Base-by-base conservation (phyloP, 2,113 vertebrate genomes). In the Erpornis zantholeuca region DNA sequence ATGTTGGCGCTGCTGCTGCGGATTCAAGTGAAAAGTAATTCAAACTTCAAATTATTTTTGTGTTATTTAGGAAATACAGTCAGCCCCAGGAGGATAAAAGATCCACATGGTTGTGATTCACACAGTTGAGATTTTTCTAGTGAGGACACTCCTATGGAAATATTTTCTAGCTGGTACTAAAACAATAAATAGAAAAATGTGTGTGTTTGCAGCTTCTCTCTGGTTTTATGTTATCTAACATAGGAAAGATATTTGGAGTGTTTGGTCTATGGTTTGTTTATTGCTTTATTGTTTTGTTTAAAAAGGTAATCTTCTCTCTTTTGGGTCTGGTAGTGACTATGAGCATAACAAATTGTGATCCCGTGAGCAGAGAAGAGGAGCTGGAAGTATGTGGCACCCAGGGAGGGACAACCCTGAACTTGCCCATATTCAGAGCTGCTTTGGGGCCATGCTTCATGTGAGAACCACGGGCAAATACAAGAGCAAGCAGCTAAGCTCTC, bases 261-360 rank as follows among this genome's bases (percentile, higher is more conserved):
- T 52, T 83, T 38, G 71, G 13, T 95, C 96, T 95, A 95, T 12
- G 84, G 92, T 81, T 95, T 3, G 27, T 94, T 97, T 97, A 96
- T 92, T 95, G 94, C 84, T 96, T 95, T 92, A 82, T 81, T 97
- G 91, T 89, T 95, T 95, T 94, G 81, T 91, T 96, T 94, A 96
- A 94, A 89, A 94, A 95, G 89, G 84, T 91, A 95, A 76, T 96
- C 87, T 87, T 88, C 82, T 88, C 85, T 95, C 36, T 60, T 84
- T 83, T 88, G 61, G 72, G 86, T 81, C 82, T 93, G 72, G 61
- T 27, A 64, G 90, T 64, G 64, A 57, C 88, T 92, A 14, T 35
- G 72, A 93, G 72, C 53, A 45, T 11, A 88, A 79, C 44, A 88
- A 82, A 63, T 44, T 53, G 52, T 40, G 64, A 70, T 86, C 19